Base-by-base conservation (phyloP, 2,113 vertebrate species). In the Neofelis nebulosa region DNA sequence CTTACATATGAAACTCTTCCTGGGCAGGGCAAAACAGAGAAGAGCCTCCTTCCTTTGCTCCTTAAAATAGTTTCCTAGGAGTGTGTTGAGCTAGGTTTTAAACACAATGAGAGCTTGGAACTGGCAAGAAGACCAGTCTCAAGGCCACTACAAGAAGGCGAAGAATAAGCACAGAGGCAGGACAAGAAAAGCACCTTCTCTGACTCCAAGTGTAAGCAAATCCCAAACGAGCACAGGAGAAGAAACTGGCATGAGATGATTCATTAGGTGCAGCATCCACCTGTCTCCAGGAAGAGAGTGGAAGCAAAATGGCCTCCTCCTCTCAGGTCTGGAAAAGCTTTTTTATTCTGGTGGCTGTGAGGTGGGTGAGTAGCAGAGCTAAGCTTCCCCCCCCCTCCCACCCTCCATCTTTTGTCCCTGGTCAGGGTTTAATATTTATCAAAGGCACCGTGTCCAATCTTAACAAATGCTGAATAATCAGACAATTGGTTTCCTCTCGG, bases 391-490 rank as follows among this genome's bases (percentile, higher is more conserved):
- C 11, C 14, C 3, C 57, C 21, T 61, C 57, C 57, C 3, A 8
- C 21, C 3, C 69, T 69, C 29, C 12, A 4, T 66, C 82, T 91
- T 91, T 73, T 50, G 38, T 61, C 13, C 92, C 80, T 31, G 11
- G 38, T 33, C 36, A 65, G 79, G 73, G 8, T 68, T 89, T 93
- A 33, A 8, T 89, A 57, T 69, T 69, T 41, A 57, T 73, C 71
- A 36, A 57, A 69, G 84, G 41, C 48, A 14, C 69, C 0, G 0
- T 41, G n/a, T 80, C 29, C 69, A 57, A 0, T 81, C 71, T 90
- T 80, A 78, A 66, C 50, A 88, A 83, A 78, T 80, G 52, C 89
- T 88, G 38, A 97, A 14, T 87, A 95, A 68, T 68, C 94, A 95
- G 73, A 87, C 79, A 52, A 0, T 50, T 33, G 61, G 87, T 31